Percentiles rank a stretch among this genome's conserved stretches.
These are phyloP conservation scores for Andrena trimmerana DNA, from an alignment of 2,888 invertebrate species.

Conservation along the genomic window DNA sequence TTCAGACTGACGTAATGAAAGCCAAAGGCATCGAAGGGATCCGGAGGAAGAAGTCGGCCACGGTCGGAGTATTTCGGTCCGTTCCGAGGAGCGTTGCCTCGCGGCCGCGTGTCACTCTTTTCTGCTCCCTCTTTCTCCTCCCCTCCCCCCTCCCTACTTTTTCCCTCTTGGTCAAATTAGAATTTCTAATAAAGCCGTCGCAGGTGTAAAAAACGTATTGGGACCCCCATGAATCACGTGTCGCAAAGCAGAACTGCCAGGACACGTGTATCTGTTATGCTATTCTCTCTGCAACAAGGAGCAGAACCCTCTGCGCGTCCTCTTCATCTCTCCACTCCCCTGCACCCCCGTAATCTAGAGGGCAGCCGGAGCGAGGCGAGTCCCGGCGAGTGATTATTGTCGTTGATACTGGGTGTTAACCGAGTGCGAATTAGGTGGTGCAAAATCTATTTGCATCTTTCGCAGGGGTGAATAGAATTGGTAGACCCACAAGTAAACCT, in stretches of 20 bases:
- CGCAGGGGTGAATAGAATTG: neutral
- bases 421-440: slow-evolving; percentile 31
- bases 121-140: slow-evolving; percentile 56
- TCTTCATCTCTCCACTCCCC: slow-evolving; percentile 38
- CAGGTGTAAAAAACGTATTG: slow-evolving; percentile 83
- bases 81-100: slow-evolving; percentile 70
- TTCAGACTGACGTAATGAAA: slow-evolving; percentile 64
- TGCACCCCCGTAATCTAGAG: slow-evolving; percentile 42
- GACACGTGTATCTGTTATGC: slow-evolving; percentile 82
- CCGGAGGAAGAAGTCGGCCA: slow-evolving; percentile 72
- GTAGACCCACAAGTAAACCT: neutral
- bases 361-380: slow-evolving; percentile 28
- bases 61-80: slow-evolving; percentile 73
- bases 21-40: slow-evolving; percentile 50
- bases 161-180: slow-evolving; percentile 75
- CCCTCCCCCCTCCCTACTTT: neutral
- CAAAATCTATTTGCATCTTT: slow-evolving; percentile 12
- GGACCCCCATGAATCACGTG: slow-evolving; percentile 83
- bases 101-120: slow-evolving; percentile 79
- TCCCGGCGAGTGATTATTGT: slow-evolving; percentile 56
- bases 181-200: slow-evolving; percentile 84
- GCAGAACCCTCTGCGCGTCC: slow-evolving; percentile 67
- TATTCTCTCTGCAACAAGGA: slow-evolving; percentile 57
- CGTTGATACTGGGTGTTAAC: slow-evolving; percentile 48
- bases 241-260: slow-evolving; percentile 79